phyloP scores from a whole-genome alignment of 2,113 vertebrate species.

The Asarcornis scutulata region DNA sequence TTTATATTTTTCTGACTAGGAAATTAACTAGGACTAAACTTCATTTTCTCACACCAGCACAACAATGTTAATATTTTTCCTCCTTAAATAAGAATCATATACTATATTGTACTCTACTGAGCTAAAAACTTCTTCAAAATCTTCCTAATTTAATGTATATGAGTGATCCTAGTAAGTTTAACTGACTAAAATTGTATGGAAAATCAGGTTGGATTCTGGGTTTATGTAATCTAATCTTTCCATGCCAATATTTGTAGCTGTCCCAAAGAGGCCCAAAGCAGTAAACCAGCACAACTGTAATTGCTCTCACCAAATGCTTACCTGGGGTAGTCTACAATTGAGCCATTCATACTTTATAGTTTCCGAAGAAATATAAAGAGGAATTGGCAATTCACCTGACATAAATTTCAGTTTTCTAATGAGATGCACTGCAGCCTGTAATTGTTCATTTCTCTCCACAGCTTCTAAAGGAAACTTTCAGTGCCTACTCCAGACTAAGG shows the following conservation, averaged over 20 bases:
- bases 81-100: background rate
- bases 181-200: background rate
- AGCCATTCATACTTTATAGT: background rate
- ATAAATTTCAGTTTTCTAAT: background rate
- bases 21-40: background rate
- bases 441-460: background rate
- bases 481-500: background rate
- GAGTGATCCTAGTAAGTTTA: background rate
- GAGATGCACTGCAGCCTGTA: background rate
- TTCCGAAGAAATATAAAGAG: background rate
- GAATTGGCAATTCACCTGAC: background rate
- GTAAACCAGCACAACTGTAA: background rate
- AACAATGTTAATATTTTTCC: background rate
- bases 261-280: background rate
- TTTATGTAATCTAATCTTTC: background rate
- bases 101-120: background rate
- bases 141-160: background rate
- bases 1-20: background rate
- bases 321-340: background rate
- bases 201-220: background rate
- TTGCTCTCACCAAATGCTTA: background rate
- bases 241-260: background rate
- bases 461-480: background rate
- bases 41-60: background rate
- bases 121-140: background rate